Conservation (phyloP, 2,888 invertebrate genomes). For the Tipula confusa region DNA sequence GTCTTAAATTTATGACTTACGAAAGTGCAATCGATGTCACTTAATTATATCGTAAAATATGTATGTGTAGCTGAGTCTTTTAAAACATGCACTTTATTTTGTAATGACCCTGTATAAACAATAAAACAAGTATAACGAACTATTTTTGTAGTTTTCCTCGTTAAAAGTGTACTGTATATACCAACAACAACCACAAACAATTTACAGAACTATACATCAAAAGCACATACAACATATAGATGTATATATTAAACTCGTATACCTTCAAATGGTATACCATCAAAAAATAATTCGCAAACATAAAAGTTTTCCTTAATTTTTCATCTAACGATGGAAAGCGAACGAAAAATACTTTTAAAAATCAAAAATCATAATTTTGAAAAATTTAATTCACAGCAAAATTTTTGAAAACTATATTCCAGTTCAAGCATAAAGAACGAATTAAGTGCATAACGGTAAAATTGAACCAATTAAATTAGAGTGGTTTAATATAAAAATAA, state of each 20-base stretch:
- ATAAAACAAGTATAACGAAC: too few relatives aligned
- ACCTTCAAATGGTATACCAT: neutral
- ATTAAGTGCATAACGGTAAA: too few relatives aligned
- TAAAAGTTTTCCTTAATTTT: neutral
- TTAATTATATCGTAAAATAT: too few relatives aligned
- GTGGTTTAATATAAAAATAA: too few relatives aligned
- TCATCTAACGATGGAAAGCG: neutral
- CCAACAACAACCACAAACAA: neutral
- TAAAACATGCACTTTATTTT: too few relatives aligned
- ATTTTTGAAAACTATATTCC: neutral
- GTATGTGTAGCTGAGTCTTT: too few relatives aligned
- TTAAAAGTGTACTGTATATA: neutral
- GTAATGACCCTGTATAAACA: neutral
- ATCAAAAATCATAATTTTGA: neutral
- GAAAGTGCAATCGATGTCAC: too few relatives aligned
- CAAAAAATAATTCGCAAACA: neutral
- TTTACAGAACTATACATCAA: neutral
- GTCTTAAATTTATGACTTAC: too few relatives aligned
- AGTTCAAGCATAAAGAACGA: neutral
- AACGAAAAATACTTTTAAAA: neutral
- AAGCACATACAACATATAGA: neutral
- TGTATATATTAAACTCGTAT: too few relatives aligned
- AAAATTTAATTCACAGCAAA: neutral
- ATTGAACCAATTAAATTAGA: too few relatives aligned
- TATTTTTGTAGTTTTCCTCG: neutral